phyloP scores from a whole-genome alignment of 2,797 vertebrate species.

The Morus bassanus region DNA sequence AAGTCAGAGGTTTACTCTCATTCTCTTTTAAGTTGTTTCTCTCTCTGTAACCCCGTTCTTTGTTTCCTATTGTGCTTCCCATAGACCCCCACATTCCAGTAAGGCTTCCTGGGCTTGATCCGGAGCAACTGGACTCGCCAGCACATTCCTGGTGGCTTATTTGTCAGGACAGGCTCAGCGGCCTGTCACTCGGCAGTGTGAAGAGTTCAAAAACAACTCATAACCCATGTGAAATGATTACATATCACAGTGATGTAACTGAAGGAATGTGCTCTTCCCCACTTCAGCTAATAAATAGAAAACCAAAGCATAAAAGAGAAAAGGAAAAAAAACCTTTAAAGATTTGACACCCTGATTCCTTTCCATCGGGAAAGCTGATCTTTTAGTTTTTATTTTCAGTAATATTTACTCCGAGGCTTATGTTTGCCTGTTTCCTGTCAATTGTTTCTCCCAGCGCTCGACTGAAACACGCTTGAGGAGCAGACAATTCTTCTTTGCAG shows the following conservation, averaged over 20 bases:
- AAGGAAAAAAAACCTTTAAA: not conserved
- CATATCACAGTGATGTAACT: not conserved
- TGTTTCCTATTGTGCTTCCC: slow-evolving; percentile 52
- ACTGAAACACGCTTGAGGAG: slow-evolving; percentile 4
- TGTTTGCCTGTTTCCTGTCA: not conserved
- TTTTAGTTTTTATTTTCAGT: not conserved
- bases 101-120: slow-evolving; percentile 25
- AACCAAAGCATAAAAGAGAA: not conserved
- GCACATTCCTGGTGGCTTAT: slow-evolving; percentile 22
- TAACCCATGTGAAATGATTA: not conserved
- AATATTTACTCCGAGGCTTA: not conserved
- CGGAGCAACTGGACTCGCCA: not conserved
- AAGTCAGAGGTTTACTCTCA: not conserved
- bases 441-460: not conserved
- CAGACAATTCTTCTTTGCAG: slow-evolving; percentile 80
- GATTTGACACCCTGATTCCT: not conserved
- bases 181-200: not conserved
- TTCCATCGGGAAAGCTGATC: not conserved
- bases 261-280: not conserved
- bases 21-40: slow-evolving; percentile 43
- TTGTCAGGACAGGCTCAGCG: not conserved
- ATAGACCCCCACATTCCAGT: slow-evolving; percentile 25
- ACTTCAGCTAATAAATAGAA: not conserved
- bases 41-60: slow-evolving; percentile 22
- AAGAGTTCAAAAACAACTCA: not conserved